Conservation (phyloP, 2,113 vertebrate genomes). For the Alosa alosa region DNA sequence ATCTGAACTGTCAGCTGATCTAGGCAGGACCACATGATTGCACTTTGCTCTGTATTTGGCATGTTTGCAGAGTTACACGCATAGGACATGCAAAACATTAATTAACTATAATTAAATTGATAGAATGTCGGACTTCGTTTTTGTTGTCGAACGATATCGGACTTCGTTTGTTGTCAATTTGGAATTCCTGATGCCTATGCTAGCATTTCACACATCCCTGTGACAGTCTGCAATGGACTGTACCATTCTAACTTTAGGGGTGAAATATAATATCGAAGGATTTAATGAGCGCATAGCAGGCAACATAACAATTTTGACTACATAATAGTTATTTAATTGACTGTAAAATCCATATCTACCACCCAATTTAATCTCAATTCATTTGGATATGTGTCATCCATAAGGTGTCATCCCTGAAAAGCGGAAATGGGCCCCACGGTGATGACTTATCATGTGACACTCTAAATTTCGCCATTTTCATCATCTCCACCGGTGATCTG, state of each 20-base stretch:
- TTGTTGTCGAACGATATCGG: background rate
- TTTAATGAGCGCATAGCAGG: background rate
- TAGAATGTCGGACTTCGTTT: background rate
- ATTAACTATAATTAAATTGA: background rate
- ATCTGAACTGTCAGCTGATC: background rate
- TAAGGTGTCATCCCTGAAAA: slow-evolving; percentile 41
- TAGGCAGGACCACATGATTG: background rate
- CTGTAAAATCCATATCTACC: background rate
- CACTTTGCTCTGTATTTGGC: background rate
- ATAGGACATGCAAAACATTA: background rate
- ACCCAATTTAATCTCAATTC: background rate
- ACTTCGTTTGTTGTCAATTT: background rate
- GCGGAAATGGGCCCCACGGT: slow-evolving; percentile 51
- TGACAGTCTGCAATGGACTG: slow-evolving; percentile 50
- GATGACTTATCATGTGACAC: slow-evolving; percentile 69
- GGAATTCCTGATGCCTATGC: background rate
- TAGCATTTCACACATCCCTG: slow-evolving; percentile 41
- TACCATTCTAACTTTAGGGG: slow-evolving; percentile 37
- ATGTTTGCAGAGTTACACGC: background rate
- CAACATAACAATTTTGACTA: background rate
- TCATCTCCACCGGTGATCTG: slow-evolving; percentile 60
- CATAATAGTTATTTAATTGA: background rate
- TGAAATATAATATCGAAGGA: background rate
- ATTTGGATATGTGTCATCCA: slow-evolving; percentile 33
- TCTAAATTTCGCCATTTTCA: slow-evolving; percentile 79